Percentiles rank a stretch among this genome's conserved stretches.
phyloP scores from a whole-genome alignment of 2,113 vertebrate species.

The Pandion haliaetus region DNA sequence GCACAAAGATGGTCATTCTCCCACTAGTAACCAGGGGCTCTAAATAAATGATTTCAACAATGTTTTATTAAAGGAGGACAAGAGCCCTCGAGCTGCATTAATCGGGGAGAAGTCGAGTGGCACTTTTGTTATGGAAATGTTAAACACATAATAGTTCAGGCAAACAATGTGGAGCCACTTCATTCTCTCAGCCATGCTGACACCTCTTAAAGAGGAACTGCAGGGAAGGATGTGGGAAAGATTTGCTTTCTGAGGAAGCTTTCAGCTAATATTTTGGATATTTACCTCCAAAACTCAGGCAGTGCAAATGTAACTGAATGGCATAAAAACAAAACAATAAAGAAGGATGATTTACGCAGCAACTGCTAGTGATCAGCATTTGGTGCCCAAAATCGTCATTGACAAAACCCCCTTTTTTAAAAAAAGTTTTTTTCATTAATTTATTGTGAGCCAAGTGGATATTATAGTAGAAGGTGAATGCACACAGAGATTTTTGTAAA shows the following conservation, averaged over 20 bases:
- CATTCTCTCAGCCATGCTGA: constrained; percentile 98
- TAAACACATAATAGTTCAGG: constrained; percentile 98
- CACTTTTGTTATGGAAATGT: constrained; percentile 99
- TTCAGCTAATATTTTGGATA: constrained; percentile 81
- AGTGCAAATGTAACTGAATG: constrained; percentile 6
- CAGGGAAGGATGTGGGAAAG: constrained; percentile 99
- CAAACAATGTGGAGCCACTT: constrained; percentile 97
- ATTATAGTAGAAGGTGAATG: not conserved
- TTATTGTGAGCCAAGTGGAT: not conserved
- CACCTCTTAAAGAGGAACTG: constrained; percentile 97
- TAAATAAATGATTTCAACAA: constrained; percentile 97
- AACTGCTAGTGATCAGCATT: not conserved
- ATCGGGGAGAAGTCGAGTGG: constrained; percentile 99
- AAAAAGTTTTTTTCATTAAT: not conserved
- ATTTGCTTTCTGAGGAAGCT: constrained; percentile 84
- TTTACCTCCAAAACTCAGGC: constrained; percentile 66
- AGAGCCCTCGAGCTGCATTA: constrained; percentile 95
- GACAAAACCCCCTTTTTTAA: not conserved
- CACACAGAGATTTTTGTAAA: not conserved
- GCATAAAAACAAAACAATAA: constrained; percentile 6
- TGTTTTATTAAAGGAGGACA: constrained; percentile 96
- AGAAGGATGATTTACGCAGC: not conserved
- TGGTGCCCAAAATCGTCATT: not conserved
- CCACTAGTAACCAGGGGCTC: constrained; percentile 83
- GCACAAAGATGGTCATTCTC: constrained; percentile 85